Conservation (phyloP, 1,140 invertebrate genomes). For the Drosophila parvula region DNA sequence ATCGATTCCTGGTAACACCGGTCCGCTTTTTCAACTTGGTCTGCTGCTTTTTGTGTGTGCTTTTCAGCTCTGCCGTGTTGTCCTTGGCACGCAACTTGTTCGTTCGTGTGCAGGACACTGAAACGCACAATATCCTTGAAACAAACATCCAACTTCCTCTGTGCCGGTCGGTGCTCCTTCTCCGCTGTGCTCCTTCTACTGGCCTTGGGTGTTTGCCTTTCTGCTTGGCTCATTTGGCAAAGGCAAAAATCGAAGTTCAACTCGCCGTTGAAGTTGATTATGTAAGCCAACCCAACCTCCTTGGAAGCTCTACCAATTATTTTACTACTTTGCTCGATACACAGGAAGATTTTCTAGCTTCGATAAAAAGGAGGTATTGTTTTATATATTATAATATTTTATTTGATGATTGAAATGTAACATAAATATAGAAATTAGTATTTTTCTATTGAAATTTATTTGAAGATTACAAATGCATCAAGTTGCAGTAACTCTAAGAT, state of each 20-base stretch:
- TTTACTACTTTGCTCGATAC: not conserved
- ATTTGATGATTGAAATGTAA: too few species aligned
- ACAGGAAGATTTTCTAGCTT: not conserved
- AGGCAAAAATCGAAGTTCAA: conserved; percentile 60
- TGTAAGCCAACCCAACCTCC: conserved; percentile 60
- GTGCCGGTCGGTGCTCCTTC: not conserved
- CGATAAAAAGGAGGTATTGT: too few species aligned
- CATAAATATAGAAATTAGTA: too few species aligned
- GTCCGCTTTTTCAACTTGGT: conserved; percentile 17
- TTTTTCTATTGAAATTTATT: not conserved
- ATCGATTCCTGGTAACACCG: conserved; percentile 58
- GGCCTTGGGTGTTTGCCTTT: conserved; percentile 23
- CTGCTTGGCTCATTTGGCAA: conserved; percentile 47
- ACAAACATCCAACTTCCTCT: conserved; percentile 49
- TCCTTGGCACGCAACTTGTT: conserved; percentile 75
- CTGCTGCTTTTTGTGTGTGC: conserved; percentile 25
- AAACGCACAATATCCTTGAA: conserved; percentile 73
- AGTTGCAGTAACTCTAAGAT: not conserved
- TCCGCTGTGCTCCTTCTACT: not conserved
- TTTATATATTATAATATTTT: too few species aligned
- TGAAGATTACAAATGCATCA: not conserved
- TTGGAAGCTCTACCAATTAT: conserved; percentile 11
- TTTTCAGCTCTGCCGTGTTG: conserved; percentile 42
- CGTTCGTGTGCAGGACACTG: conserved; percentile 62
- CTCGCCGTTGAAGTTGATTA: conserved; percentile 60